Conservation (phyloP, 2,113 vertebrate species). For the Amia ocellicauda region DNA sequence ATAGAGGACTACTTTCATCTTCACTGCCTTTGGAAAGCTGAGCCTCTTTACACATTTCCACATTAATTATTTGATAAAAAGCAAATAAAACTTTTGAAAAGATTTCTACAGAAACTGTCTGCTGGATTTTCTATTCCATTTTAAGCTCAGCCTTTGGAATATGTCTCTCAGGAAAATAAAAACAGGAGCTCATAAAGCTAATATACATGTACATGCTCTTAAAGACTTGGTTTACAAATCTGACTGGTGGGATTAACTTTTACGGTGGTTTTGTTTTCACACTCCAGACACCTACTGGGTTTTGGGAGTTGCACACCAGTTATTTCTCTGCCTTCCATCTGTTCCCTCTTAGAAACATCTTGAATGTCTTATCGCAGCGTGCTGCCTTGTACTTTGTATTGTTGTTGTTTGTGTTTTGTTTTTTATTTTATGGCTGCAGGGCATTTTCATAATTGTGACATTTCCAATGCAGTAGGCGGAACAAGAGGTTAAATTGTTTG, state of each 20-base stretch:
- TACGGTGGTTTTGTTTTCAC: no score
- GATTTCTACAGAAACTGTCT: constrained; percentile 37
- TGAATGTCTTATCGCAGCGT: constrained; percentile 54
- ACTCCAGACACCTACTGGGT: constrained; percentile 14
- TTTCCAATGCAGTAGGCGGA: no score
- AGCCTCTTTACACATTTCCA: constrained; percentile 18
- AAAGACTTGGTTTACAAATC: background rate
- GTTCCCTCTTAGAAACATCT: constrained; percentile 67
- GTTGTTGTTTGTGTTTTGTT: no score
- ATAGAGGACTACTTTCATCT: constrained; percentile 36
- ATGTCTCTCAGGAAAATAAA: background rate
- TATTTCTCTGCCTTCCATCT: constrained; percentile 55
- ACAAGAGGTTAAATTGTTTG: no score
- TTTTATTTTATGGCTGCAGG: no score
- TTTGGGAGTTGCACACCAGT: constrained; percentile 27
- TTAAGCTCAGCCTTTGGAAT: constrained; percentile 10
- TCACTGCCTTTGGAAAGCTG: constrained; percentile 33
- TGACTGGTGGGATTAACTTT: no score
- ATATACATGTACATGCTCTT: background rate
- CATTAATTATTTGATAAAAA: constrained; percentile 17
- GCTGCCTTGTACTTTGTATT: constrained; percentile 45
- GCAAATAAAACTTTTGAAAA: constrained; percentile 38
- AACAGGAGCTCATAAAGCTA: background rate
- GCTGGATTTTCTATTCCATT: background rate
- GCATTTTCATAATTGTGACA: no score